Conservation (phyloP, 2,797 vertebrate genomes). For the Pipistrellus pygmaeus region DNA sequence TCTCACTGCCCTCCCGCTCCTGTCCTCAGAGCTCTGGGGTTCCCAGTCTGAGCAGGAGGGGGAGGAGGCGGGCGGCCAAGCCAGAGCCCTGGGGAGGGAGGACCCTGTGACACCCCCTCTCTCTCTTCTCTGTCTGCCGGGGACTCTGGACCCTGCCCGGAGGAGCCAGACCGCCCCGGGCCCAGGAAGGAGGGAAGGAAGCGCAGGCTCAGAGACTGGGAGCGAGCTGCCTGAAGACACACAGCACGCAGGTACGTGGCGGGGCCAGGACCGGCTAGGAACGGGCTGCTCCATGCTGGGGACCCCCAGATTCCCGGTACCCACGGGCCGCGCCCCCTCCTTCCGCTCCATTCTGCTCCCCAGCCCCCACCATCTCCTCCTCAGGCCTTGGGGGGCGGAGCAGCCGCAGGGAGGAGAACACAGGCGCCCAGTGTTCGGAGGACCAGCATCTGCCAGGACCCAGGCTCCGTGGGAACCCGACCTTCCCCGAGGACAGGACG, state of each 20-base stretch:
- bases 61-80: too few species aligned
- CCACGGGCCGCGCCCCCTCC: too few species aligned
- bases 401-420: neutral
- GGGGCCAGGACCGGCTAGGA: too few species aligned
- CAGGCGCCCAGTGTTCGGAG: fast-evolving
- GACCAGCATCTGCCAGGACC: neutral
- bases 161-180: neutral
- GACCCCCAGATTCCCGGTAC: too few species aligned
- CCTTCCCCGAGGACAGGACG: neutral
- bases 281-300: neutral
- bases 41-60: neutral
- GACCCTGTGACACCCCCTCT: conserved; percentile 49
- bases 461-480: neutral
- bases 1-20: neutral
- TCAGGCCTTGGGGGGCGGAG: neutral
- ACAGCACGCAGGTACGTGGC: conserved; percentile 32
- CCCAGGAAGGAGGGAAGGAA: neutral
- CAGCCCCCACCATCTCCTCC: neutral
- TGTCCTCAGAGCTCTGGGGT: neutral
- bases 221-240: neutral
- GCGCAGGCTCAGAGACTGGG: neutral
- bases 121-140: neutral
- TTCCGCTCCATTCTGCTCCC: neutral
- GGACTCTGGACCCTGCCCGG: neutral
- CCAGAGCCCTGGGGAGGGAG: too few species aligned